phyloP scores from a whole-genome alignment of 2,888 invertebrate genomes.

The Belgica antarctica region DNA sequence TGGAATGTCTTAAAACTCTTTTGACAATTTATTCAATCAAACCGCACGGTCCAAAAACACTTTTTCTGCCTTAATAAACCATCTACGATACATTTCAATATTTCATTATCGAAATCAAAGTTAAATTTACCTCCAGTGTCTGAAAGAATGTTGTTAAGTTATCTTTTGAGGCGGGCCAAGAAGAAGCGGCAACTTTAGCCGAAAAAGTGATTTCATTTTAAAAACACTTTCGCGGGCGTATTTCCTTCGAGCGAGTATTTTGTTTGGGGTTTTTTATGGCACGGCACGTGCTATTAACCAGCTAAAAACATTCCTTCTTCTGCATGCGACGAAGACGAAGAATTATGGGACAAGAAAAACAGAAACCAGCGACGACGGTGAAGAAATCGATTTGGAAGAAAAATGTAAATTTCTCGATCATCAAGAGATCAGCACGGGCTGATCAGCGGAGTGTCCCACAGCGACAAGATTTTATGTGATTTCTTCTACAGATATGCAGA shows the following conservation, averaged over 20 bases:
- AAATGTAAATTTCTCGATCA: constrained; percentile 36
- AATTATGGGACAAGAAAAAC: constrained; percentile 29
- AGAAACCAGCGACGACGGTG: constrained; percentile 1
- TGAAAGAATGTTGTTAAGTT: constrained; percentile 13
- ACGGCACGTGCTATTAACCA: constrained; percentile 41
- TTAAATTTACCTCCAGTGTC: background rate
- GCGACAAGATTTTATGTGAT: constrained; percentile 43
- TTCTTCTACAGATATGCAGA: constrained; percentile 43
- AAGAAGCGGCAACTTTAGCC: background rate
- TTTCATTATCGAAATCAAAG: background rate
- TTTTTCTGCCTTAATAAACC: background rate
- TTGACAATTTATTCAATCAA: constrained; percentile 34
- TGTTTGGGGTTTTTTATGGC: constrained; percentile 41
- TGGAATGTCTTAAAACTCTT: background rate
- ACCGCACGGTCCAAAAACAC: background rate
- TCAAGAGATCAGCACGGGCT: background rate
- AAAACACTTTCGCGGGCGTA: constrained; percentile 4
- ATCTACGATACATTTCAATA: background rate
- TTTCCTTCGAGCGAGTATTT: constrained; percentile 25
- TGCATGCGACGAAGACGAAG: constrained; percentile 8
- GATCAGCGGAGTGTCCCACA: background rate
- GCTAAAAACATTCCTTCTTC: constrained; percentile 20
- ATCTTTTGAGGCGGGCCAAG: constrained; percentile 20
- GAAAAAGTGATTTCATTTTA: constrained; percentile 31
- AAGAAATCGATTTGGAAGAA: constrained; percentile 22